Evolutionary conservation across 2,797 vertebrate genomes (phyloP).

Genomic region (Anabas testudineus): DNA sequence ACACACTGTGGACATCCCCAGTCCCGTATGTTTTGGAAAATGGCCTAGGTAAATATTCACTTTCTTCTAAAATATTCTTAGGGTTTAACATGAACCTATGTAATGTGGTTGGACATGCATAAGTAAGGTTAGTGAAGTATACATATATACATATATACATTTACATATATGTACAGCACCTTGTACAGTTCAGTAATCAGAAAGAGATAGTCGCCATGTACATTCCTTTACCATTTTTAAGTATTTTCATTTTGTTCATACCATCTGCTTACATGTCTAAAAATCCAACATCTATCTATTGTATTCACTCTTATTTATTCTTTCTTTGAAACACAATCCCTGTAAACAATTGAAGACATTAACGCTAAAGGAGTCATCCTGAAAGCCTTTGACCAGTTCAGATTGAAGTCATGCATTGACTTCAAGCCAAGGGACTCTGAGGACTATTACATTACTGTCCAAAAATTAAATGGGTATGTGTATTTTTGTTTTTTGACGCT

Average conservation of each 20-base stretch:
- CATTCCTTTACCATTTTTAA: too few species aligned
- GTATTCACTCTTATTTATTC: not conserved
- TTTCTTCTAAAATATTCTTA: not conserved
- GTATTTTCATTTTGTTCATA: not conserved
- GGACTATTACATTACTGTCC: not conserved
- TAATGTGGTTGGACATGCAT: too few species aligned
- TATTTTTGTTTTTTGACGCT: too few species aligned
- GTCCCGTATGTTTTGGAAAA: constrained; percentile 55
- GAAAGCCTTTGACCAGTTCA: constrained; percentile 68
- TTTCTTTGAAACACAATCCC: constrained; percentile 68
- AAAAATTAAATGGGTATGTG: not conserved
- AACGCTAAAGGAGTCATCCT: constrained; percentile 87
- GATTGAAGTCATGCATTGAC: constrained; percentile 4
- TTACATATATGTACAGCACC: too few species aligned
- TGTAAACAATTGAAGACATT: not conserved
- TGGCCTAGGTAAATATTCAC: constrained; percentile 46
- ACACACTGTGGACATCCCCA: constrained; percentile 16
- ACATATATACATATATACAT: too few species aligned
- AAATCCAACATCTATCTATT: too few species aligned
- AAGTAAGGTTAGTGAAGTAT: too few species aligned
- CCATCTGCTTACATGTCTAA: too few species aligned
- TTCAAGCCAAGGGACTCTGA: constrained; percentile 3
- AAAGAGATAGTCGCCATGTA: too few species aligned
- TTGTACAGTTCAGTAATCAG: too few species aligned
- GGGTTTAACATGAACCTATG: too few species aligned